Evolutionary conservation across 2,797 vertebrate species (phyloP), one percentile per base, ranked within the genome.

Genomic region (Lepus townsendii): DNA sequence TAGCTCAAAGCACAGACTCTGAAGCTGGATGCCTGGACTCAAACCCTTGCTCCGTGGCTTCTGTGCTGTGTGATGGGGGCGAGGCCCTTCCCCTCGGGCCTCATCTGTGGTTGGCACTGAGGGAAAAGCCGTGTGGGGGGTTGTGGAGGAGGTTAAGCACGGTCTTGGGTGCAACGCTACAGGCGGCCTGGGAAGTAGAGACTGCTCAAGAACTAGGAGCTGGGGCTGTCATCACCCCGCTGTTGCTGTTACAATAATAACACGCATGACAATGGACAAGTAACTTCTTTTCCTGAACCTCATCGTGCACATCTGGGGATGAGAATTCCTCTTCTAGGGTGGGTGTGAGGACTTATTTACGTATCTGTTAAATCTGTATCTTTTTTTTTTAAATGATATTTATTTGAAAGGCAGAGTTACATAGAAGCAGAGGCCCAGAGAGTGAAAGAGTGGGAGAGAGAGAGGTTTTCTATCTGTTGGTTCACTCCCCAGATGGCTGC

Each of bases 1-100:
- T 72, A 24, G 57, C 63, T 93, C 27, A 68, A 63, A 75, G n/a
- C 62, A n/a, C 47, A 73, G 89, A 63, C 52, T 75, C 79, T 79
- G 79, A 62, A 62, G 83, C 73, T 52, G 73, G 50, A 78, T 19
- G 11, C 65, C 16, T 22, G 42, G 32, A 17, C 82, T 90, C 27
- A 38, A 57, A 69, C 63, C 24, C 52, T n/a, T 62, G 32, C n/a
- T 79, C 79, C 30, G 47, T 38, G 57, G 50, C 22, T 79, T 73
- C 27, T 4, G 3, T 65, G 13, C 42, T 65, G 13, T 77, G 27
- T 78, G 68, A 68, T 47, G 12, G 69, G 69, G 91, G 47, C 30
- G 26, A 17, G 8, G 83, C 72, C 82, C 87, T 93, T 65, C 73
- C 60, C 38, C 65, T 92, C 38, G 13, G 35, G 42, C 52, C 66